Evolutionary conservation across 53 echinoderm and acorn worm genomes (phyloP).

Genomic region (Astropecten irregularis): DNA sequence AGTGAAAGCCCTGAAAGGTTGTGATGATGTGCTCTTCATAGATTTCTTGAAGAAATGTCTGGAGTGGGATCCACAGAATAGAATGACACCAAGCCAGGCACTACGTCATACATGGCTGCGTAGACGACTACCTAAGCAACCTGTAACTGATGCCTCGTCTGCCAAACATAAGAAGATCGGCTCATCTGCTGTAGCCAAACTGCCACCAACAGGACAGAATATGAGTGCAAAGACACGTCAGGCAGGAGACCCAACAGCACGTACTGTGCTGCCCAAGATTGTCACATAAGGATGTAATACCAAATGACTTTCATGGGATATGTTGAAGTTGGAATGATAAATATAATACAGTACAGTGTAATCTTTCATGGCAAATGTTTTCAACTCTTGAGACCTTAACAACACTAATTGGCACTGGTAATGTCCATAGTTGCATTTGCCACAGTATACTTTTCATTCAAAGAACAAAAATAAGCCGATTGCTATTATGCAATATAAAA

Average conservation of each 20-base stretch:
- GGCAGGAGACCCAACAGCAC: conserved; percentile 67
- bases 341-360: conserved; percentile 6
- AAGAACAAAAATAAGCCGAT: no score
- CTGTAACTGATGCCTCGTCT: conserved; percentile 70
- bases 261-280: conserved; percentile 98
- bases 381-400: no score
- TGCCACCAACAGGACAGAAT: conserved; percentile 87
- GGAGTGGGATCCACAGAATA: conserved; percentile 95
- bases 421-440: no score
- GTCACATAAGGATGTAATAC: conserved; percentile 69
- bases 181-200: conserved; percentile 88
- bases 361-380: conserved; percentile 19
- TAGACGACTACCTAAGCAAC: conserved; percentile 93
- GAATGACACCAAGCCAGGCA: conserved; percentile 97
- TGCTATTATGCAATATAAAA: no score
- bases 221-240: conserved; percentile 85
- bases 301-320: background rate
- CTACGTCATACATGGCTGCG: conserved; percentile 98
- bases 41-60: conserved; percentile 95
- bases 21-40: conserved; percentile 92
- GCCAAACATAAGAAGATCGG: conserved; percentile 95
- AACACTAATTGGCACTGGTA: no score
- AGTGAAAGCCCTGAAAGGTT: conserved; percentile 95
- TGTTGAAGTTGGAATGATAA: background rate
- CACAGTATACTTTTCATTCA: no score